These are phyloP conservation scores for Isaurus tuberculatus DNA, from an alignment of 92 coral and sea anemone species.

Conservation along the genomic window DNA sequence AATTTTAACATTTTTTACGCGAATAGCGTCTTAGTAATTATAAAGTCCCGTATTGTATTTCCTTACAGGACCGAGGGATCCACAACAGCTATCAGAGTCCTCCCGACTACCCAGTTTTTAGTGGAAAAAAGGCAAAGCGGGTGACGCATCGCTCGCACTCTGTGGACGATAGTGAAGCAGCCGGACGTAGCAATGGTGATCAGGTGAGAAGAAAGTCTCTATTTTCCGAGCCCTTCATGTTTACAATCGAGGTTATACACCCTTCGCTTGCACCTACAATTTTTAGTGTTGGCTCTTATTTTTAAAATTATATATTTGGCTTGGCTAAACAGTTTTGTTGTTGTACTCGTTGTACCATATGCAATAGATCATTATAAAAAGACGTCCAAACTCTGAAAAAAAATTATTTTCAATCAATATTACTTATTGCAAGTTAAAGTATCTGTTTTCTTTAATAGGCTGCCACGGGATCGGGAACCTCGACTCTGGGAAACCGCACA, in stretches of 20 bases:
- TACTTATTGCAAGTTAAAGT: slow-evolving; percentile 2
- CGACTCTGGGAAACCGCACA: not conserved
- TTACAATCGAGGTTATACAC: not conserved
- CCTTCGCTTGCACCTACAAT: too few relatives aligned
- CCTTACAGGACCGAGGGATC: slow-evolving; percentile 12
- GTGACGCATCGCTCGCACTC: not conserved
- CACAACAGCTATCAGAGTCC: slow-evolving; percentile 10
- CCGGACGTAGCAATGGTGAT: not conserved
- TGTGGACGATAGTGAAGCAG: not conserved
- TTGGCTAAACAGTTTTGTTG: not conserved
- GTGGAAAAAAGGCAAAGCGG: not conserved
- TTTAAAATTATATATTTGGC: not conserved
- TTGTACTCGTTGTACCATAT: too few relatives aligned
- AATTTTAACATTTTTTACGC: not conserved
- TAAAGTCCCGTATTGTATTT: not conserved
- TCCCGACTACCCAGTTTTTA: too few relatives aligned
- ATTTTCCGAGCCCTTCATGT: not conserved
- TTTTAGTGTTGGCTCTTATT: not conserved
- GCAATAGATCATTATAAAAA: not conserved
- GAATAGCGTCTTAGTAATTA: not conserved
- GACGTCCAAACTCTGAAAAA: not conserved
- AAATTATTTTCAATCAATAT: not conserved
- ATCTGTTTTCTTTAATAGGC: slow-evolving; percentile 28
- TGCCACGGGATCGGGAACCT: slow-evolving; percentile 25
- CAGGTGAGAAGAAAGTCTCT: not conserved